Conservation (phyloP, 1,140 invertebrate species). For the Eriocheir sinensis region DNA sequence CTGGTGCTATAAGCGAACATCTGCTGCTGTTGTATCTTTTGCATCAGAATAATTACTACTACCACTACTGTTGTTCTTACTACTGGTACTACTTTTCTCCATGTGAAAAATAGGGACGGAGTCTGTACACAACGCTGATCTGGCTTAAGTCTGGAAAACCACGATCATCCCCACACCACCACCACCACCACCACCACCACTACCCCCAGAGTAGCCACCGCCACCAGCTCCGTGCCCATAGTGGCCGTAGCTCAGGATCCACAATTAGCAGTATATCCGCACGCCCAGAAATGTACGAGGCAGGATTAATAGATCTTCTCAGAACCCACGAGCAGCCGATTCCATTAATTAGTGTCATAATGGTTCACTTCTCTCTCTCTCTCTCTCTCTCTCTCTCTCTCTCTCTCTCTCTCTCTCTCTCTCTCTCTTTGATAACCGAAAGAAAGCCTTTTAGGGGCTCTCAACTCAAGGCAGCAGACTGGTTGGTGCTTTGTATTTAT, state of each 20-base stretch:
- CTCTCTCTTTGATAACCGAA: neutral
- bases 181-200: too few relatives aligned
- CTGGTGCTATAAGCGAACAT: too few relatives aligned
- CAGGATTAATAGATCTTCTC: conserved; percentile 24
- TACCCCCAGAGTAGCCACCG: too few relatives aligned
- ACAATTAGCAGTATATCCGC: conserved; percentile 24
- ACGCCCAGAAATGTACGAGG: neutral
- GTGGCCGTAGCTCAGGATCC: neutral
- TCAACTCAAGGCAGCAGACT: too few relatives aligned
- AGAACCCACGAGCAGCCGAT: conserved; percentile 10
- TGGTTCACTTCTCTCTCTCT: conserved; percentile 12
- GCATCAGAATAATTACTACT: too few relatives aligned
- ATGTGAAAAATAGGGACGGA: too few relatives aligned
- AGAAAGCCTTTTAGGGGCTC: neutral
- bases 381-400: conserved; percentile 22
- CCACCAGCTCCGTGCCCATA: neutral
- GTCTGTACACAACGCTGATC: too few relatives aligned
- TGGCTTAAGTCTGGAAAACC: too few relatives aligned
- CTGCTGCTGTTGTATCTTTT: too few relatives aligned
- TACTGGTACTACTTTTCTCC: neutral
- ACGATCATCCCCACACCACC: too few relatives aligned
- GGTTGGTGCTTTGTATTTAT: neutral
- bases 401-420: conserved; percentile 22
- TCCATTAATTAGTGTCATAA: conserved; percentile 5
- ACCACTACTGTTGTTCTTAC: neutral